A percentile compares a stretch with the other conserved stretches of the same genome.
phyloP scores from a whole-genome alignment of 2,797 vertebrate genomes.

The Diceros bicornis region DNA sequence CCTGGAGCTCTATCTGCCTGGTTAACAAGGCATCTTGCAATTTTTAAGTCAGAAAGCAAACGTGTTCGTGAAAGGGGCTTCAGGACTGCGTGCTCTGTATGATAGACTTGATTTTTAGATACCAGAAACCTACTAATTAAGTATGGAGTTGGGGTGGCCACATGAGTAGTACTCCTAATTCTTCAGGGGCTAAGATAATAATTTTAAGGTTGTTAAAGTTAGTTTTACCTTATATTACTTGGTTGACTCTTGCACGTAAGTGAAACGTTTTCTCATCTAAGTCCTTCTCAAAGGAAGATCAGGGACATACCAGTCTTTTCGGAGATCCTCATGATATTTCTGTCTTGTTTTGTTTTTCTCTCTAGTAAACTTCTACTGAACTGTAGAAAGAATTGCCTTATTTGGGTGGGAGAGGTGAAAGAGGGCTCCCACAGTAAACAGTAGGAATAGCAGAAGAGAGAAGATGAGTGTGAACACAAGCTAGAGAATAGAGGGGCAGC shows the following conservation, averaged over 20 bases:
- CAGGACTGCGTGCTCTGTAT: neutral
- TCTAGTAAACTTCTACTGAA: neutral
- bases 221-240: neutral
- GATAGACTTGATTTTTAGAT: neutral
- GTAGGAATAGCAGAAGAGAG: neutral
- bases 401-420: neutral
- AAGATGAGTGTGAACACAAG: neutral
- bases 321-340: neutral
- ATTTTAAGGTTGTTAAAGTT: neutral
- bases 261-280: neutral
- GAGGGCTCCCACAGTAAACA: neutral
- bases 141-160: neutral
- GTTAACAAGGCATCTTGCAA: neutral
- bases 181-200: neutral
- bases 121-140: neutral
- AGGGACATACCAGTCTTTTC: neutral
- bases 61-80: neutral
- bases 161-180: neutral
- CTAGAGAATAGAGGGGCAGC: slow-evolving; percentile 85
- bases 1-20: neutral
- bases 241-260: neutral
- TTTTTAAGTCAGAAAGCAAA: neutral
- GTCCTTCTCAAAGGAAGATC: neutral
- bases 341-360: neutral
- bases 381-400: neutral